These are phyloP conservation scores for Willisornis vidua DNA, from an alignment of 2,113 vertebrate genomes.

Conservation along the genomic window DNA sequence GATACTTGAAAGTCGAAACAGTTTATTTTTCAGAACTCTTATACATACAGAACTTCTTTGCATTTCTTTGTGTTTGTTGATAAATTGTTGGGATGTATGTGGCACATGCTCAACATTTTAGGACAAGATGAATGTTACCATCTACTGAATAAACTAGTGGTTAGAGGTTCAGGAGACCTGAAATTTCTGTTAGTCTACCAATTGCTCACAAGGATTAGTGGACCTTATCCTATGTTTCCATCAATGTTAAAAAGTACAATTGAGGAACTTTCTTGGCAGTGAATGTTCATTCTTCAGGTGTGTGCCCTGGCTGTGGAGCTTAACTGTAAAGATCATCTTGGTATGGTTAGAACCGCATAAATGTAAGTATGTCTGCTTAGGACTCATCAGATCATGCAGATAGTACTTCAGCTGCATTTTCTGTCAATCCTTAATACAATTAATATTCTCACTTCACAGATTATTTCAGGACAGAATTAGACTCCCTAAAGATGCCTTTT, in stretches of 20 bases:
- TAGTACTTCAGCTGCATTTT: not conserved
- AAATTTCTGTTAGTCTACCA: not conserved
- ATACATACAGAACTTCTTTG: not conserved
- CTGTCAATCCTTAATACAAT: not conserved
- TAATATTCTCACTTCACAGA: not conserved
- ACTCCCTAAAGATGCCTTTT: not conserved
- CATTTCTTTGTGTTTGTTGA: not conserved
- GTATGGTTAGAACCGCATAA: not conserved
- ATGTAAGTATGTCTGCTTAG: not conserved
- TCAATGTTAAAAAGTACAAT: not conserved
- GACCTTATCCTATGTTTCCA: not conserved
- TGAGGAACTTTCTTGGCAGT: not conserved
- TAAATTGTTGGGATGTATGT: not conserved
- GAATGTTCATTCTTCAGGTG: not conserved
- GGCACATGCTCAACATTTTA: not conserved
- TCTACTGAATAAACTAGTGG: not conserved
- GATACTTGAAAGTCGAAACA: not conserved
- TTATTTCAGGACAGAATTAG: not conserved
- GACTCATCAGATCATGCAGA: not conserved
- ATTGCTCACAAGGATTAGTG: not conserved
- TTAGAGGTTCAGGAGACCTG: not conserved
- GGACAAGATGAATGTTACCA: not conserved
- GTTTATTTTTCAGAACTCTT: not conserved
- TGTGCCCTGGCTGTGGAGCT: not conserved
- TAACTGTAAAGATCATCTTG: not conserved